phyloP scores from a whole-genome alignment of 2,888 invertebrate genomes.

The Drosophila longiperda region DNA sequence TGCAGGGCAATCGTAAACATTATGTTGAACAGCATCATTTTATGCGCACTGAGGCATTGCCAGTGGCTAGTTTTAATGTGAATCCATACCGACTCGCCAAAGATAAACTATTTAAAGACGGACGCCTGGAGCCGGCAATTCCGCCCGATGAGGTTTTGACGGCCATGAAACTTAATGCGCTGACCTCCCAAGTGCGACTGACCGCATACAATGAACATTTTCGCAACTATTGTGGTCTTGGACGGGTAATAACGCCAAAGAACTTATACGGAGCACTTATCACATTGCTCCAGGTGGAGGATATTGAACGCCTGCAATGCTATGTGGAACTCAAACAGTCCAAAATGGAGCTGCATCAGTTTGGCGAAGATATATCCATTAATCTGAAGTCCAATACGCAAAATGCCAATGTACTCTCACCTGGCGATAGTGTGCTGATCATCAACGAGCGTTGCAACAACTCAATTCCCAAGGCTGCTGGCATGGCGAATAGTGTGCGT shows the following conservation, averaged over 20 bases:
- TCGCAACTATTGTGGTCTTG: constrained; percentile 58
- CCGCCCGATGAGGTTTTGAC: constrained; percentile 49
- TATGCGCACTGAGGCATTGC: constrained; percentile 74
- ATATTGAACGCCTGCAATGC: constrained; percentile 68
- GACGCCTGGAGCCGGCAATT: constrained; percentile 40
- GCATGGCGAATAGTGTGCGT: constrained; percentile 28
- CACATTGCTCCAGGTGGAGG: constrained; percentile 80
- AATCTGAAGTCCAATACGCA: constrained; percentile 37
- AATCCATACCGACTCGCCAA: constrained; percentile 68
- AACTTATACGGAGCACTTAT: constrained; percentile 61
- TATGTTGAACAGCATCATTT: constrained; percentile 83
- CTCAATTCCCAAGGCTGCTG: not conserved
- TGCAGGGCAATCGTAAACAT: constrained; percentile 42
- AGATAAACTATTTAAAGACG: constrained; percentile 44
- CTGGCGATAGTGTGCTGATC: constrained; percentile 71
- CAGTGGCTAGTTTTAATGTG: constrained; percentile 65
- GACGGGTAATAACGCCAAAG: constrained; percentile 51
- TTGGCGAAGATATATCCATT: constrained; percentile 63
- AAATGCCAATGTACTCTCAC: constrained; percentile 56
- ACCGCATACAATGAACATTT: constrained; percentile 58
- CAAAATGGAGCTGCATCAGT: constrained; percentile 68
- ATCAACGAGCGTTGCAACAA: constrained; percentile 49
- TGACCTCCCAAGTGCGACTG: constrained; percentile 46
- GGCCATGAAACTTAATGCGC: constrained; percentile 53
- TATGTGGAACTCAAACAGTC: constrained; percentile 64